Base-by-base conservation (phyloP, 2,797 vertebrate species). In the Argentina silus region DNA sequence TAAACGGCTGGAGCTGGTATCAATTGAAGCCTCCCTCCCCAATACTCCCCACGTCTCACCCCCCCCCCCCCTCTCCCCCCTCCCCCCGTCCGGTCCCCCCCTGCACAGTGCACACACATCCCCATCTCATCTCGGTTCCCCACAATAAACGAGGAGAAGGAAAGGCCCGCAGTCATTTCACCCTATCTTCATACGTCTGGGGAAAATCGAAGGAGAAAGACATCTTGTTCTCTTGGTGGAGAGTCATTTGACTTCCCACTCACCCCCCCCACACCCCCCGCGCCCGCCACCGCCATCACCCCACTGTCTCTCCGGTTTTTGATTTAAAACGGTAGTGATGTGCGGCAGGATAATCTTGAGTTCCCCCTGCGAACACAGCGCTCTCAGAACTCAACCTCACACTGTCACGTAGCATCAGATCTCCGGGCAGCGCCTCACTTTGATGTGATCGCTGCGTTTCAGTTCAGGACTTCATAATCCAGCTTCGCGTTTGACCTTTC, bases 341-440 rank as follows among this genome's bases (percentile, higher is more conserved):
- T 90, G 87, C 69, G 78, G 83, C 83, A 80, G 87, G 83, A 89
- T 90, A 87, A 90, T 93, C 86, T 36, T 84, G 81, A 86, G 84
- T 88, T 36, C 83, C 77, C 73, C 82, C 78, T 80, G 75, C 60
- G 42, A 81, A 71, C 78, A 80, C 87, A 87, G 81, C 85, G 82
- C 83, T 75, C 83, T 76, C 81, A 87, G 86, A 87, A 83, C 81
- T 91, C 81, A 86, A 91, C 87, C 81, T 89, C 83, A 81, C 82
- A 88, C 91, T 94, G 88, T 94, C 91, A 92, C 80, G 82, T 88
- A 91, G 78, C 74, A 91, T 94, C 90, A 92, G 72, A 90, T 94
- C 91, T 91, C 84, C 72, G 87, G 72, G 72, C 21, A n/a, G n/a
- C 80, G 83, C 76, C 78, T 80, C 66, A 78, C 93, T 94, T 93